A percentile compares a stretch with the other conserved stretches of the same genome.
Evolutionary conservation across 2,113 vertebrate genomes (phyloP).

Genomic region (Gila orcuttii): DNA sequence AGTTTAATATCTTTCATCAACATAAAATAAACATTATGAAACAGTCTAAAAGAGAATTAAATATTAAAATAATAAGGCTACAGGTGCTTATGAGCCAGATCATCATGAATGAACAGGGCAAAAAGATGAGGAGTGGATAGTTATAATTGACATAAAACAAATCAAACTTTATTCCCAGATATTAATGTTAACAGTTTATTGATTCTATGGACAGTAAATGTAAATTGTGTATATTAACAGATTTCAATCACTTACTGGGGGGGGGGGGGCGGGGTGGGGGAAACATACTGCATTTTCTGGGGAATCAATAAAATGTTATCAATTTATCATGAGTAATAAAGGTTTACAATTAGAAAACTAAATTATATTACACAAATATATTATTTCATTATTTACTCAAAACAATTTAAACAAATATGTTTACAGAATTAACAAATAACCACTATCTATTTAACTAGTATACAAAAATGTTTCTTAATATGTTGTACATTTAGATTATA

Average conservation of each 20-base stretch:
- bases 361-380: conserved; percentile 23
- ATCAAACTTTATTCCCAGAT: background rate
- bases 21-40: background rate
- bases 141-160: background rate
- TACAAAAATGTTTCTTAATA: background rate
- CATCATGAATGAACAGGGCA: background rate
- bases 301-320: background rate
- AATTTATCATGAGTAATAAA: background rate
- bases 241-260: too few relatives aligned
- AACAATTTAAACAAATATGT: conserved; percentile 2
- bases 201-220: background rate
- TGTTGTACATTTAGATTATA: background rate
- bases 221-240: too few relatives aligned
- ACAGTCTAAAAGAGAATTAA: background rate
- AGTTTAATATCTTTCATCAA: background rate
- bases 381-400: conserved; percentile 3
- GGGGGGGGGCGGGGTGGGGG: too few relatives aligned
- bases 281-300: background rate
- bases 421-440: background rate
- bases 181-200: background rate
- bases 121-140: background rate
- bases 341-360: conserved; percentile 12
- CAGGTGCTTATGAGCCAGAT: background rate
- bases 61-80: background rate
- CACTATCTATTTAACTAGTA: background rate